Base-by-base conservation (phyloP, 2,113 vertebrate species). In the Phalacrocorax pelagicus region DNA sequence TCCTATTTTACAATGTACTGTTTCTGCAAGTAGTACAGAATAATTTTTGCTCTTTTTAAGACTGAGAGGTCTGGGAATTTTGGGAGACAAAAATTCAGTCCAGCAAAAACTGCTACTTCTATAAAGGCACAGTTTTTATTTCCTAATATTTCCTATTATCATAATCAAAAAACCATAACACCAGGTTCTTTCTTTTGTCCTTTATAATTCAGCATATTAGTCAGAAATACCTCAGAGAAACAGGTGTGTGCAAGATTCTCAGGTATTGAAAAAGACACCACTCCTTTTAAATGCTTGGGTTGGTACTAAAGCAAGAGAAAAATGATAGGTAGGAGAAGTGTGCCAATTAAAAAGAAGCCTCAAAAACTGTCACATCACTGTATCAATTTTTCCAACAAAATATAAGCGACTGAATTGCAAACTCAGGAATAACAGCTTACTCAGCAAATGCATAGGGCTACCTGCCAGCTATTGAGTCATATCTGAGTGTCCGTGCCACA, bases 381-480 rank as follows among this genome's bases (percentile, higher is more conserved):
- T 72, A 85, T 44, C 51, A 61, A 3, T 46, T 88, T 71, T 69
- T 47, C 52, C 30, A 89, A 55, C 23, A 69, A 85, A 85, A 52
- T 22, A 72, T 2, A 63, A 96, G 47, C 29, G 47, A 80, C 12
- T 75, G 44, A 75, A 86, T 74, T 75, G 62, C 74, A 94, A 69
- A 75, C 57, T 88, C 47, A 24, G 70, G 46, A 88, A 51, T 79
- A 90, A 69, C n/a, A 90, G 38, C 66, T 95, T 88, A 85, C 70
- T 92, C 94, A 92, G 95, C 88, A 91, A 61, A 79, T 9, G 32
- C 9, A 0, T 3, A n/a, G 58, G 78, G 74, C 81, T 71, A 23
- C 58, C 74, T 85, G 90, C 73, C 95, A 96, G 90, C 81, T 79
- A 30, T 29, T 59, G 88, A 93, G 81, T 93, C 82, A 71, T 2